Base-by-base conservation (phyloP, 2,113 vertebrate species). In the Channa argus region DNA sequence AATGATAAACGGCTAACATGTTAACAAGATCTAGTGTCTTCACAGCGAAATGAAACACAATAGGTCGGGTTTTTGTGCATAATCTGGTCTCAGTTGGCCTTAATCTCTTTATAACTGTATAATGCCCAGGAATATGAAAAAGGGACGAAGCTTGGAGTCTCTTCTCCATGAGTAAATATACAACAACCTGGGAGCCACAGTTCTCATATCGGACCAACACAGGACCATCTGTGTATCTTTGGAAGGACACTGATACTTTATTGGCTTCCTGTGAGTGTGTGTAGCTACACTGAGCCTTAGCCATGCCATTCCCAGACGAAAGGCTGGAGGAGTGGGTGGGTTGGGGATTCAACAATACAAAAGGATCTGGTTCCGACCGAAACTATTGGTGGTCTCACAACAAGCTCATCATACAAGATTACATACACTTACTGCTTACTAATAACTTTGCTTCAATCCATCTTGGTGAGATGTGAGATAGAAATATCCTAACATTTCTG, bases 101-200 rank as follows among this genome's bases (percentile, higher is more conserved):
- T 85, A 86, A 87, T 83, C 85, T 82, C 71, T 56, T 76, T 60
- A 47, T 79, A 82, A 81, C 55, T 66, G 51, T 83, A 56, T 82
- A 86, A 86, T 74, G 64, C 77, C 56, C 49, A 67, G 77, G 71
- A 83, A 83, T 74, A 69, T 66, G 69, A 89, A 83, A 55, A 45
- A 54, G 67, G 49, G 68, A 74, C 12, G 45, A 63, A 67, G 44
- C 66, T 51, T 24, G 71, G 76, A 73, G 47, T 38, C 54, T 74
- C 44, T 71, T 37, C 61, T 38, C 50, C 5, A 8, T 61, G 74
- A 64, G 78, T 79, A 88, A 90, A 90, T 89, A 88, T 85, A 90
- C 88, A 87, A 78, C 38, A 49, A 81, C 66, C 77, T 73, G 83
- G 84, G 80, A 81, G 60, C 67, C n/a, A 44, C 6, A 5, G 63